Percentiles rank a stretch among this genome's conserved stretches.
Evolutionary conservation across 2,888 invertebrate genomes (phyloP).

Genomic region (Xestia rhomboidea): DNA sequence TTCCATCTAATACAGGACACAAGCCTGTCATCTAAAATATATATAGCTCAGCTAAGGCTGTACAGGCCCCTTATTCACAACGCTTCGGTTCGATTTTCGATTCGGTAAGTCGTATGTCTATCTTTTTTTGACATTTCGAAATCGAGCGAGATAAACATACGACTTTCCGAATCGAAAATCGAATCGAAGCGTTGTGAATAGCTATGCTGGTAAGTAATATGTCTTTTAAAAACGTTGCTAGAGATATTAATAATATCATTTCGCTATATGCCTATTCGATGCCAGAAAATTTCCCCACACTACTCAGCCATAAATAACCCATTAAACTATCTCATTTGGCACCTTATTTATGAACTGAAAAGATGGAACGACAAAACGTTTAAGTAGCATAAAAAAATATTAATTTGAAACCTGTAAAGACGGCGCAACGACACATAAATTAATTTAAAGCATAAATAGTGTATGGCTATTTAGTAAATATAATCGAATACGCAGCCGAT

Average conservation of each 20-base stretch:
- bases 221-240: neutral
- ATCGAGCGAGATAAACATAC: too few relatives aligned
- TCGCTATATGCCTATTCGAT: neutral
- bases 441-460: conserved; percentile 15
- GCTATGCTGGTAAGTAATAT: too few relatives aligned
- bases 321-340: neutral
- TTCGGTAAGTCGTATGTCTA: too few relatives aligned
- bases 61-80: too few relatives aligned
- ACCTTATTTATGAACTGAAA: neutral
- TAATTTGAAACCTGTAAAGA: conserved; percentile 16
- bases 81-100: too few relatives aligned
- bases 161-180: too few relatives aligned
- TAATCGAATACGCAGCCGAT: neutral
- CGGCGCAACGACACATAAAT: conserved; percentile 6
- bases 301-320: neutral
- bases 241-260: neutral
- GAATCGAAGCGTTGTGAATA: too few relatives aligned
- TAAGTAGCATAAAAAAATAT: neutral
- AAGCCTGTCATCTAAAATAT: neutral
- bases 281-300: neutral
- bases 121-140: too few relatives aligned
- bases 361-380: conserved; percentile 2
- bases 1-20: neutral
- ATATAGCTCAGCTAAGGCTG: neutral
- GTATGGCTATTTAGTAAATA: too few relatives aligned